Percentiles rank a stretch among this genome's conserved stretches.
These are phyloP conservation scores for Uria aalge DNA, from an alignment of 2,113 vertebrate genomes.

Conservation along the genomic window DNA sequence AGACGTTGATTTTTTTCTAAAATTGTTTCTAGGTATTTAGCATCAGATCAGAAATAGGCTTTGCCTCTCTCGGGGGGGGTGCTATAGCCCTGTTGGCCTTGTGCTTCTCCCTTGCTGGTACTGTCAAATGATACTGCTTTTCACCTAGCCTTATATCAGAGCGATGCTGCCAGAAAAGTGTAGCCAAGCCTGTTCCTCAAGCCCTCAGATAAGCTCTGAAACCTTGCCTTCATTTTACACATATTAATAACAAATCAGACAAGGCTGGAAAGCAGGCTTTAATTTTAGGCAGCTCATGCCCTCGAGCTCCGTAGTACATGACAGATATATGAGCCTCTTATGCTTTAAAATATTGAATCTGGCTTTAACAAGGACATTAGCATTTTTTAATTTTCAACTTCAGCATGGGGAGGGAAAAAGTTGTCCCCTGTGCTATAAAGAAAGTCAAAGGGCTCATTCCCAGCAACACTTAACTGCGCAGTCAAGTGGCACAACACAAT, in stretches of 20 bases:
- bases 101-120: not conserved
- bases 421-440: not conserved
- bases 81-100: not conserved
- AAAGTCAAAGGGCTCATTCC: not conserved
- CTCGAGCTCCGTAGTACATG: not conserved
- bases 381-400: not conserved
- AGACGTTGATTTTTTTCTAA: not conserved
- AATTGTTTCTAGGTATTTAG: not conserved
- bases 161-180: constrained; percentile 3
- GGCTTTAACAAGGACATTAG: not conserved
- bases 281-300: constrained; percentile 14
- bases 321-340: not conserved
- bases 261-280: constrained; percentile 11
- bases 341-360: not conserved
- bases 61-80: not conserved
- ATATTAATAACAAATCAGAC: constrained; percentile 17
- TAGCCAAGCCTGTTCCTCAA: constrained; percentile 28
- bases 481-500: not conserved
- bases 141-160: not conserved
- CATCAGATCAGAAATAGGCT: not conserved
- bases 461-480: not conserved
- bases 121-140: not conserved
- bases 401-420: not conserved
- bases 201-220: constrained; percentile 11
- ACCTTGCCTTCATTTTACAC: constrained; percentile 12